These are phyloP conservation scores for Tangara arthus DNA, from an alignment of 2,797 vertebrate species.

Conservation along the genomic window DNA sequence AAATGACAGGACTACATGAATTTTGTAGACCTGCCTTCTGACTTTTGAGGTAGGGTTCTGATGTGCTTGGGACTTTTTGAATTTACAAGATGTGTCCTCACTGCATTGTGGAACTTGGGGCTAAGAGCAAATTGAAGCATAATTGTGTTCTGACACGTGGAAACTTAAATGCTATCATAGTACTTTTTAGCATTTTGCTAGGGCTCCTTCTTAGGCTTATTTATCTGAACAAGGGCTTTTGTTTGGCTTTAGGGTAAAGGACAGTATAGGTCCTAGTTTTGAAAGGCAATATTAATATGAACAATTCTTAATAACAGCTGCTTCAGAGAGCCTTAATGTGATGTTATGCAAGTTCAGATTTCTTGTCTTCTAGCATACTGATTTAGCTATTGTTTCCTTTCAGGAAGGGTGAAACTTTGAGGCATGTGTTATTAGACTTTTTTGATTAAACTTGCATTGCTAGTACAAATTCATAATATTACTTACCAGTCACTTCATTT, in stretches of 20 bases:
- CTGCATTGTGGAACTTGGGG: neutral
- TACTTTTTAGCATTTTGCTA: neutral
- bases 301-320: neutral
- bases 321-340: neutral
- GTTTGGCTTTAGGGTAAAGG: neutral
- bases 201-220: neutral
- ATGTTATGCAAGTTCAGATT: neutral
- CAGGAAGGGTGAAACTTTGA: neutral
- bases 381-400: neutral
- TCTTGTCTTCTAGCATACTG: neutral
- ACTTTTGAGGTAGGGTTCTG: neutral
- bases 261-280: neutral
- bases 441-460: neutral
- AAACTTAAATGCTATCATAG: neutral
- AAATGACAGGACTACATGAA: neutral
- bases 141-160: neutral
- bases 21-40: neutral
- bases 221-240: neutral
- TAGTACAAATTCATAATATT: neutral
- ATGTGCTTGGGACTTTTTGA: neutral
- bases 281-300: neutral
- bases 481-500: neutral
- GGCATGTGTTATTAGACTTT: neutral
- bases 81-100: neutral
- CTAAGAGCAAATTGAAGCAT: neutral